Evolutionary conservation across 2,888 invertebrate species (phyloP).

Genomic region (Drosophila incognita): DNA sequence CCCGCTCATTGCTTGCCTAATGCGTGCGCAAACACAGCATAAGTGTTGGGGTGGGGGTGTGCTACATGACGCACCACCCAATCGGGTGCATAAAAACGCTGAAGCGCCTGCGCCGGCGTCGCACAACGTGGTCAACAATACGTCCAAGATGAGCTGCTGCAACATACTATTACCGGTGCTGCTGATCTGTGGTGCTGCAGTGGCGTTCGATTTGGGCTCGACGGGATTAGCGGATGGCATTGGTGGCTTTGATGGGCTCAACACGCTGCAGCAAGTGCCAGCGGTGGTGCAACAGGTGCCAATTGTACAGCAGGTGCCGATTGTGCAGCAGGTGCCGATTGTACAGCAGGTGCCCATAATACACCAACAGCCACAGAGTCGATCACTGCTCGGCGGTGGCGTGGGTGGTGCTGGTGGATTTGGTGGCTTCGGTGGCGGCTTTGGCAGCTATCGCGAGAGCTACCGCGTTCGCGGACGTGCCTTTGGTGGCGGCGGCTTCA

Average conservation of each 20-base stretch:
- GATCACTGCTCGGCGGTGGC: conserved; percentile 38
- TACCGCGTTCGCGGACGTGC: conserved; percentile 69
- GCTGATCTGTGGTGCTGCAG: conserved; percentile 29
- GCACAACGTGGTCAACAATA: conserved; percentile 41
- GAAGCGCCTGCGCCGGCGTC: conserved; percentile 18
- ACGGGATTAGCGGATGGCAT: conserved; percentile 27
- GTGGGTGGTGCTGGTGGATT: conserved; percentile 41
- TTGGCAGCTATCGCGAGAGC: conserved; percentile 76
- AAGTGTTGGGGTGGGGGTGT: conserved; percentile 19
- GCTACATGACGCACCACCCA: conserved; percentile 37
- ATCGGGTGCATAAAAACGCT: conserved; percentile 43
- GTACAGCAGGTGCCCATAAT: conserved; percentile 56
- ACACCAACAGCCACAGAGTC: conserved; percentile 53
- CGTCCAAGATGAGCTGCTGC: conserved; percentile 43
- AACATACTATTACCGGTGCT: conserved; percentile 25
- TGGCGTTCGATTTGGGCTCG: conserved; percentile 25
- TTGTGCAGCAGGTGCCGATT: conserved; percentile 49
- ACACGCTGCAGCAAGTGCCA: conserved; percentile 63
- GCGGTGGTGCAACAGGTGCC: conserved; percentile 63
- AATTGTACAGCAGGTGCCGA: conserved; percentile 64
- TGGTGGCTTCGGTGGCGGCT: conserved; percentile 67
- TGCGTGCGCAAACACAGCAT: conserved; percentile 44
- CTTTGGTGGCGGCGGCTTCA: conserved; percentile 67
- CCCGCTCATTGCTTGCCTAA: conserved; percentile 29
- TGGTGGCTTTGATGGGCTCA: conserved; percentile 18